Evolutionary conservation across 1,140 invertebrate species (phyloP), one percentile per base, ranked within the genome.

Genomic region (Drosophila bocki): DNA sequence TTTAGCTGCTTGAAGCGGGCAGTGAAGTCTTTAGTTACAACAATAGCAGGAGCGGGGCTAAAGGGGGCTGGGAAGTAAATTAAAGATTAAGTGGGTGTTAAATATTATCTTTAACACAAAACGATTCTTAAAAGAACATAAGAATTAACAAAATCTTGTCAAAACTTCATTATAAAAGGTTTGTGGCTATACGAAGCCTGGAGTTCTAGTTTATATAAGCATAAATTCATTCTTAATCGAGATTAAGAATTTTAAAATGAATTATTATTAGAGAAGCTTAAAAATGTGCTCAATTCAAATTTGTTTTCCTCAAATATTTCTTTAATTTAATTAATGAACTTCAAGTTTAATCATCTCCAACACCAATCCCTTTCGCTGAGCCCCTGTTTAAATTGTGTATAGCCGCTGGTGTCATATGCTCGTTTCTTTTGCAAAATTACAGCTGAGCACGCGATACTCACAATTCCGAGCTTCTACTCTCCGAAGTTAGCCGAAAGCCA

Each of bases 371-470:
- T 44, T 60, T n/a, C 0, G 0, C 0, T 19, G 26, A 9, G 79
- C 50, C 80, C 17, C 70, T 86, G 82, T 0, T 7, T 22, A 0
- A 17, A 22, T 33, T 41, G 56, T 8, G 44, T 42, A 26, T 69
- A 58, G 75, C 53, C 32, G 22, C 75, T 82, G 83, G 80, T 88
- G 80, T 86, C 80, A 80, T 77, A 80, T 72, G 57, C 15, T 74
- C 63, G 58, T 61, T 58, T 80, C 60, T 56, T 42, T 22, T 29
- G 3, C 8, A 33, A 69, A 87, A 87, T 87, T 88, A 62, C 45
- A 70, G 84, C 80, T 74, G 54, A 80, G 57, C 83, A 87, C 67
- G 84, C 80, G 48, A 88, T 75, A 67, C 56, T 68, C 51, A 53
- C 54, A 39, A 71, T 44, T 60, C 13, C 37, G 17, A 44, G 53